Percentiles rank a stretch among this genome's conserved stretches.
Evolutionary conservation across 2,888 invertebrate species (phyloP).

Genomic region (Melipona beecheii): DNA sequence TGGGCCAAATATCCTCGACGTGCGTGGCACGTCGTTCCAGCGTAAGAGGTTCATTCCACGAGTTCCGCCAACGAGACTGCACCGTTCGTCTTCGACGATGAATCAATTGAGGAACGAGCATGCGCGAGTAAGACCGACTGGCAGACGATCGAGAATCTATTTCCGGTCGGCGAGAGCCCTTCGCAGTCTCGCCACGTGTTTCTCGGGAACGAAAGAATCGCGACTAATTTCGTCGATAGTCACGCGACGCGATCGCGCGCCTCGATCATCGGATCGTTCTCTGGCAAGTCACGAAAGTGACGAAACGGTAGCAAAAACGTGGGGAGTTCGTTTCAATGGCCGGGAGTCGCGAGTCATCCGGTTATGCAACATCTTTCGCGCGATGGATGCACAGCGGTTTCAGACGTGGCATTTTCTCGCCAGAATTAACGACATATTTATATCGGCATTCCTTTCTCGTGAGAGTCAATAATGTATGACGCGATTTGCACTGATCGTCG

Average conservation of each 20-base stretch:
- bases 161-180: background rate
- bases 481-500: background rate
- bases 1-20: too few species aligned
- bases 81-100: background rate
- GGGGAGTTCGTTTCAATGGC: slow-evolving; percentile 8
- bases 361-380: slow-evolving; percentile 30
- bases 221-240: slow-evolving; percentile 15
- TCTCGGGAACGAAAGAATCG: slow-evolving; percentile 5
- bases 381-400: background rate
- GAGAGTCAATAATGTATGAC: background rate
- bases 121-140: slow-evolving; percentile 18
- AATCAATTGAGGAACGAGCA: slow-evolving; percentile 18
- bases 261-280: slow-evolving; percentile 15
- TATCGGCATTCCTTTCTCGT: background rate
- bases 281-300: background rate
- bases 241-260: background rate
- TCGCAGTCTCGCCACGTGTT: background rate
- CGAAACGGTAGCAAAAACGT: background rate
- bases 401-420: background rate
- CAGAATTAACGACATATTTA: background rate
- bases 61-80: background rate
- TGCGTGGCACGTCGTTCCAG: too few species aligned
- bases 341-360: slow-evolving; percentile 41
- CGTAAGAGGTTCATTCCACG: too few species aligned
- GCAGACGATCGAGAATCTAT: slow-evolving; percentile 24